Percentiles rank a stretch among this genome's conserved stretches.
Conservation (phyloP, 1,140 invertebrate species). For the Cydia amplana region DNA sequence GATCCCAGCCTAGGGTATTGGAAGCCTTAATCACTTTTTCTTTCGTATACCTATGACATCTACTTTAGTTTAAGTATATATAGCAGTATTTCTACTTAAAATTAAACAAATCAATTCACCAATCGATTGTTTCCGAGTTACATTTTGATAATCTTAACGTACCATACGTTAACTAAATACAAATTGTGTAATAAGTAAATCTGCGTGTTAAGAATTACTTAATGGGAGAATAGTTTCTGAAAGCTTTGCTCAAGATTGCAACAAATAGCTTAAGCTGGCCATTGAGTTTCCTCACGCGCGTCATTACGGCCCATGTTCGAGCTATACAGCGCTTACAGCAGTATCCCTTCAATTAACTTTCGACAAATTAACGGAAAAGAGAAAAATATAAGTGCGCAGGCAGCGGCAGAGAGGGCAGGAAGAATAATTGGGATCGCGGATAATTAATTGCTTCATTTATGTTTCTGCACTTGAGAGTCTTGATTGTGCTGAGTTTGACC, state of each 20-base stretch:
- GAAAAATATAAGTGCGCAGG: slow-evolving; percentile 57
- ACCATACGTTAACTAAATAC: too few relatives aligned
- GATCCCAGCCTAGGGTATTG: too few relatives aligned
- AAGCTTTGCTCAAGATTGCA: background rate
- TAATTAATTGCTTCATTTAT: slow-evolving; percentile 79
- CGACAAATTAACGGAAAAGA: slow-evolving; percentile 61
- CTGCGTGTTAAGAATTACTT: background rate
- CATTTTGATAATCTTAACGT: too few relatives aligned
- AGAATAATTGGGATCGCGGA: slow-evolving; percentile 73
- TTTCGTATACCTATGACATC: too few relatives aligned
- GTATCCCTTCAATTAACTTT: slow-evolving; percentile 65
- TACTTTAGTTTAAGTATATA: too few relatives aligned
- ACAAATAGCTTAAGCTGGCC: slow-evolving; percentile 2
- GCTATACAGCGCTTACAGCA: slow-evolving; percentile 44
- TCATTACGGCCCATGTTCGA: slow-evolving; percentile 5
- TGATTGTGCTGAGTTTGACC: slow-evolving; percentile 71
- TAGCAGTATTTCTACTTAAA: too few relatives aligned
- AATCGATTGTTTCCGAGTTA: too few relatives aligned
- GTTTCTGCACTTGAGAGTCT: slow-evolving; percentile 74
- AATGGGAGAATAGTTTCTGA: background rate
- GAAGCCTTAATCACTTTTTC: too few relatives aligned
- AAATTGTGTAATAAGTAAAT: too few relatives aligned
- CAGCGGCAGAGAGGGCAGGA: slow-evolving; percentile 47
- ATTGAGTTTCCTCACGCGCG: background rate
- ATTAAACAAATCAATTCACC: too few relatives aligned